Conservation (phyloP, 2,797 vertebrate species). For the Chelon labrosus region DNA sequence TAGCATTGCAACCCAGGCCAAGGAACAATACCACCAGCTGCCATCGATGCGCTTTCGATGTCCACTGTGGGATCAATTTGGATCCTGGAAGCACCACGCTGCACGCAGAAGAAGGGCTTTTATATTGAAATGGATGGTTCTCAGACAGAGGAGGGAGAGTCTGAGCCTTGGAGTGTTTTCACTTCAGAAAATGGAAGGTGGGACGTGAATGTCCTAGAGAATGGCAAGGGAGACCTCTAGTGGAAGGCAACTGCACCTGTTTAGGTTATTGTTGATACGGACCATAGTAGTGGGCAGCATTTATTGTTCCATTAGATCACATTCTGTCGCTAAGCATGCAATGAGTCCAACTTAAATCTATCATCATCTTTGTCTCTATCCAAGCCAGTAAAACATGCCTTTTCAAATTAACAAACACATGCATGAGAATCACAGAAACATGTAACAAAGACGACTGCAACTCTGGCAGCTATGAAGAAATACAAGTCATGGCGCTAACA, state of each 20-base stretch:
- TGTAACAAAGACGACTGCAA: too few species aligned
- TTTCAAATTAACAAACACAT: too few species aligned
- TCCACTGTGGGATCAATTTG: slow-evolving; percentile 60
- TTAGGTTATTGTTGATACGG: slow-evolving; percentile 5
- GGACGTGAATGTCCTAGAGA: slow-evolving; percentile 39
- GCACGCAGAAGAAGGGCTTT: slow-evolving; percentile 38
- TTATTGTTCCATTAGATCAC: slow-evolving; percentile 11
- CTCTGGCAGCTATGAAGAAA: neutral
- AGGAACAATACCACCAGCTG: slow-evolving; percentile 36
- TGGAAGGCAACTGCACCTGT: slow-evolving; percentile 51
- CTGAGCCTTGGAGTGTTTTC: slow-evolving; percentile 51
- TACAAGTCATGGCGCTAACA: neutral
- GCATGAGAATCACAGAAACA: too few species aligned
- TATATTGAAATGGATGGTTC: slow-evolving; percentile 69
- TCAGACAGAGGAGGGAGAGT: slow-evolving; percentile 60
- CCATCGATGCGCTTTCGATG: slow-evolving; percentile 33
- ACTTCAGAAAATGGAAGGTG: slow-evolving; percentile 75
- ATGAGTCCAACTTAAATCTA: neutral
- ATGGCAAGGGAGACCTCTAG: slow-evolving; percentile 84
- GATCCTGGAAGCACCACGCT: slow-evolving; percentile 12
- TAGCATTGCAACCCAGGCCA: slow-evolving; percentile 32
- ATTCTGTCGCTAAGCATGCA: slow-evolving; percentile 4
- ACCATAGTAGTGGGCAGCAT: neutral
- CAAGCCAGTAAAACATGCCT: too few species aligned
- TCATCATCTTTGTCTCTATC: neutral